Evolutionary conservation across 2,113 vertebrate genomes (phyloP).

Genomic region (Acanthisitta chloris): DNA sequence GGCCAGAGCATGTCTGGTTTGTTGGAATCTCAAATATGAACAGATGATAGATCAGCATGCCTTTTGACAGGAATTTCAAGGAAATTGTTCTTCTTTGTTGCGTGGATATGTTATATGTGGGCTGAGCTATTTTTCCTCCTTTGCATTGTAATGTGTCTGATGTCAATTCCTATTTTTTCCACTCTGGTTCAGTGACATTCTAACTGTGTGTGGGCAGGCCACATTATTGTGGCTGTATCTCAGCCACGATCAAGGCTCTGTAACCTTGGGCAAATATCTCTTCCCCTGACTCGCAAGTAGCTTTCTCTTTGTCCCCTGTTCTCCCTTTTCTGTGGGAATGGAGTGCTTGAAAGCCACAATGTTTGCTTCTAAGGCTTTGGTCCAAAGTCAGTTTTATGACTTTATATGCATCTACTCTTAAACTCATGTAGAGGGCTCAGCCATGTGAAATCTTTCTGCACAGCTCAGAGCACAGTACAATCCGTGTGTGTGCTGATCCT

Average conservation of each 20-base stretch:
- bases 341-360: neutral
- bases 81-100: neutral
- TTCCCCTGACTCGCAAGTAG: neutral
- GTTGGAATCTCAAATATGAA: constrained; percentile 27
- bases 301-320: neutral
- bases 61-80: constrained; percentile 6
- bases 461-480: neutral
- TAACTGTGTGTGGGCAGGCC: neutral
- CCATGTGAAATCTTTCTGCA: neutral
- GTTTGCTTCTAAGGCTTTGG: neutral
- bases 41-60: constrained; percentile 12
- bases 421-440: neutral
- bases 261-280: neutral
- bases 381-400: neutral
- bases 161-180: neutral
- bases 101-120: neutral
- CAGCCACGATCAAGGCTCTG: neutral
- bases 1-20: neutral
- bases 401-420: neutral
- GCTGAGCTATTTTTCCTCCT: constrained; percentile 4
- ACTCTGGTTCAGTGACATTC: neutral
- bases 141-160: neutral
- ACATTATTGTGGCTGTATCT: neutral
- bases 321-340: neutral
- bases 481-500: neutral